A percentile compares a stretch with the other conserved stretches of the same genome.
Conservation (phyloP, 2,888 invertebrate species). For the Campoplex capitator region DNA sequence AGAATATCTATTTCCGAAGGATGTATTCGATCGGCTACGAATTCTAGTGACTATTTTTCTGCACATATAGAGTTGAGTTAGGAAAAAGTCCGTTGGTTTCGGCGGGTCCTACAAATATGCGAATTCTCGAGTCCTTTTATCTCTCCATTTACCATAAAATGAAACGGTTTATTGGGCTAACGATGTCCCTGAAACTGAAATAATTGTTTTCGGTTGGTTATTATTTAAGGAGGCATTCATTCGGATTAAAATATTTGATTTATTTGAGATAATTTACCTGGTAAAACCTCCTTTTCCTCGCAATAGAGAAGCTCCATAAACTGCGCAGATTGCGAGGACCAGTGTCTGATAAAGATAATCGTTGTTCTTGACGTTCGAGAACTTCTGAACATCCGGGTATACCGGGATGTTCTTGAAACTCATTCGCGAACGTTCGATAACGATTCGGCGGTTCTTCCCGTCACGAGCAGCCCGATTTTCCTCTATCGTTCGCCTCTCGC, state of each 20-base stretch:
- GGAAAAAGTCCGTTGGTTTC: constrained; percentile 16
- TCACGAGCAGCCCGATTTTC: constrained; percentile 27
- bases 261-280: constrained; percentile 69
- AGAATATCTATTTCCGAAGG: constrained; percentile 18
- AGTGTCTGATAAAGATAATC: constrained; percentile 76
- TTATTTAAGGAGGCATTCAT: background rate
- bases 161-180: constrained; percentile 51
- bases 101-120: constrained; percentile 25
- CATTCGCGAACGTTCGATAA: background rate
- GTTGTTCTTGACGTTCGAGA: constrained; percentile 57
- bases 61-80: constrained; percentile 13
- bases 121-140: background rate
- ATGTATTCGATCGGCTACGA: background rate
- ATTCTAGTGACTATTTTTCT: constrained; percentile 12
- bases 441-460: constrained; percentile 26
- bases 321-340: constrained; percentile 75
- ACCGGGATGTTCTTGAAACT: constrained; percentile 29
- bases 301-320: constrained; percentile 78
- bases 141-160: constrained; percentile 50
- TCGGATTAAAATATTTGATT: background rate
- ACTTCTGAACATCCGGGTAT: constrained; percentile 32
- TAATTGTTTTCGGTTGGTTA: background rate
- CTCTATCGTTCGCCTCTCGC: background rate
- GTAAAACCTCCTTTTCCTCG: constrained; percentile 74
- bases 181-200: constrained; percentile 60